phyloP scores from a whole-genome alignment of 2,797 vertebrate species.

The Microchirus variegatus region DNA sequence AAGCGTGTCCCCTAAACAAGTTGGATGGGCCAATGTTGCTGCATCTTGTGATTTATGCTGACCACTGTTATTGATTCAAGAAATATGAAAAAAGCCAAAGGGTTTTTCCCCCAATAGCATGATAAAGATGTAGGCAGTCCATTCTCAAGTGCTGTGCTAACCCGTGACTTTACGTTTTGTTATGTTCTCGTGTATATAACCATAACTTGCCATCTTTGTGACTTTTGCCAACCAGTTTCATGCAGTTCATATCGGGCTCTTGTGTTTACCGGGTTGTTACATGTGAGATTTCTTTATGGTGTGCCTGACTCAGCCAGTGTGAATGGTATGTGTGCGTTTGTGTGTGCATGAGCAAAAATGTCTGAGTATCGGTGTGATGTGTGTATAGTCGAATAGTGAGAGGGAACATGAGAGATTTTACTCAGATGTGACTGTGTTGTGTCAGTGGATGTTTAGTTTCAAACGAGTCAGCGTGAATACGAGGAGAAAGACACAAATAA shows the following conservation, averaged over 20 bases:
- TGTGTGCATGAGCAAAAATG: slow-evolving; percentile 21
- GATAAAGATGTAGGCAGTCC: too few relatives aligned
- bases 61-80: too few relatives aligned
- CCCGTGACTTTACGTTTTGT: too few relatives aligned
- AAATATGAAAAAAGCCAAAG: too few relatives aligned
- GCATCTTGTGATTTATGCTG: too few relatives aligned
- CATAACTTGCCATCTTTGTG: slow-evolving; percentile 2
- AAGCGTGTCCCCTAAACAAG: too few relatives aligned
- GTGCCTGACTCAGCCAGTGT: slow-evolving; percentile 1
- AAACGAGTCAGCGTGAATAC: slow-evolving; percentile 18
- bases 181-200: not conserved
- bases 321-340: slow-evolving; percentile 36
- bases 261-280: slow-evolving; percentile 19
- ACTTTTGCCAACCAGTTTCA: not conserved
- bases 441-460: slow-evolving; percentile 6
- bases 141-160: too few relatives aligned
- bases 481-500: slow-evolving; percentile 50
- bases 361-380: slow-evolving; percentile 1
- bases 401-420: slow-evolving; percentile 1
- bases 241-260: slow-evolving; percentile 12
- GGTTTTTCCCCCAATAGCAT: too few relatives aligned
- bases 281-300: slow-evolving; percentile 17
- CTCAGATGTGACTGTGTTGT: slow-evolving; percentile 5
- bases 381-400: not conserved
- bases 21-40: too few relatives aligned